Percentiles rank a stretch among this genome's conserved stretches.
phyloP scores from a whole-genome alignment of 2,797 vertebrate genomes.

The Xenops minutus region DNA sequence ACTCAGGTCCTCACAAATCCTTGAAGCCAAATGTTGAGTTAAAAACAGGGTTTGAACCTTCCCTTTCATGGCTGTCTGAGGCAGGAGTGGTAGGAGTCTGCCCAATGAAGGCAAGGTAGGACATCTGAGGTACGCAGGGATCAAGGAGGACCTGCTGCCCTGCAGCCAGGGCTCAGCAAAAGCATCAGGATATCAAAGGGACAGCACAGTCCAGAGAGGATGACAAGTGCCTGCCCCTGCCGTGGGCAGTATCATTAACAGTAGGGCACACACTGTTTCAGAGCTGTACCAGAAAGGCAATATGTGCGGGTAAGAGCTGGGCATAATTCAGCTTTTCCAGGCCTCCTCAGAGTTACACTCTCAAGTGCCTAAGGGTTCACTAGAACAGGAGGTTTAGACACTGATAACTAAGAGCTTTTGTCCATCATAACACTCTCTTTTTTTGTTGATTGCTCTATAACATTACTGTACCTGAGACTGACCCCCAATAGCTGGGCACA shows the following conservation, averaged over 20 bases:
- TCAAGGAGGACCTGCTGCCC: background rate
- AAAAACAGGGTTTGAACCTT: background rate
- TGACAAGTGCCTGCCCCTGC: background rate
- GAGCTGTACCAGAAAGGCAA: background rate
- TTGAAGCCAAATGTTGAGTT: background rate
- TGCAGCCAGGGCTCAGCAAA: background rate
- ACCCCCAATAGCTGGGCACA: background rate
- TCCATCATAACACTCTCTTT: background rate
- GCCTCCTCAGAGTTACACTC: background rate
- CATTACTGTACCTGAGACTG: background rate
- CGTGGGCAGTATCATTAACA: background rate
- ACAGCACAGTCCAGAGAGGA: background rate
- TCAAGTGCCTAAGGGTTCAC: background rate
- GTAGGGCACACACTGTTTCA: background rate
- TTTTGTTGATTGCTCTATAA: background rate
- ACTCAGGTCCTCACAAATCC: background rate
- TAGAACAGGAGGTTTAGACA: background rate
- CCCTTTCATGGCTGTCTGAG: background rate
- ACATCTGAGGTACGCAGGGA: rapidly evolving
- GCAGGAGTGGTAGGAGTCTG: background rate
- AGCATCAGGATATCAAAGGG: background rate
- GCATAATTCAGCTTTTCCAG: background rate
- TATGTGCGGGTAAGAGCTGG: background rate
- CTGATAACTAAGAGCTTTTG: background rate
- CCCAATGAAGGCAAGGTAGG: background rate